Evolutionary conservation across 2,113 vertebrate species (phyloP).

Genomic region (Egretta garzetta): DNA sequence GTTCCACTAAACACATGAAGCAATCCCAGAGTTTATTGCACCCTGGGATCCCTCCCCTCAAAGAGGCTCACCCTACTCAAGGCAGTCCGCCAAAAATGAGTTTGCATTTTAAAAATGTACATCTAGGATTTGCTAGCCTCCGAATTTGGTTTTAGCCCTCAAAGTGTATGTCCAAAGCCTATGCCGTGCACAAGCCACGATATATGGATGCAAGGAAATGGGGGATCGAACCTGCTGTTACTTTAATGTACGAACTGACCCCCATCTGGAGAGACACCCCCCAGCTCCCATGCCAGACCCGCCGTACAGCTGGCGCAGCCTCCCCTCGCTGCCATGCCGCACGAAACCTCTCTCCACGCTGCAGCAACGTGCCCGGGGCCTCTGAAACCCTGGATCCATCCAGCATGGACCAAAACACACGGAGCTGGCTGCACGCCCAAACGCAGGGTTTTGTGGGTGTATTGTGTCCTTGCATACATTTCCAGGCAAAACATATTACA

Average conservation of each 20-base stretch:
- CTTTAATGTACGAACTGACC: neutral
- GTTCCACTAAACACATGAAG: neutral
- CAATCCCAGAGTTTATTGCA: neutral
- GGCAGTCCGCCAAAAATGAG: neutral
- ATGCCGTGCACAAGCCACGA: neutral
- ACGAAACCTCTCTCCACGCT: neutral
- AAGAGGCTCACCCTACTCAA: neutral
- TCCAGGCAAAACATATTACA: constrained; percentile 60
- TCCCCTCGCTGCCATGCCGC: neutral
- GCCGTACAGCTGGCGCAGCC: accelerated
- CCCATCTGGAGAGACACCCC: neutral
- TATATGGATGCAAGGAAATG: neutral
- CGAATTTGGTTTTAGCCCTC: neutral
- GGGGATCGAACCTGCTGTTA: neutral
- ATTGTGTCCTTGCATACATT: constrained; percentile 48
- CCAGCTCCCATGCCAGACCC: neutral
- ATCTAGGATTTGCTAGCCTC: neutral
- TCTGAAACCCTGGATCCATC: constrained; percentile 21
- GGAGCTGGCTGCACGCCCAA: neutral
- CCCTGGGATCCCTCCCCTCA: neutral
- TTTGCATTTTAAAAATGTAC: neutral
- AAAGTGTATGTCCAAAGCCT: neutral
- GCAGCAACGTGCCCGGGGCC: neutral
- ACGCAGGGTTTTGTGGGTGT: constrained; percentile 6
- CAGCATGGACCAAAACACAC: constrained; percentile 2